Conservation (phyloP, 1,140 invertebrate genomes). For the Asbolus verrucosus region DNA sequence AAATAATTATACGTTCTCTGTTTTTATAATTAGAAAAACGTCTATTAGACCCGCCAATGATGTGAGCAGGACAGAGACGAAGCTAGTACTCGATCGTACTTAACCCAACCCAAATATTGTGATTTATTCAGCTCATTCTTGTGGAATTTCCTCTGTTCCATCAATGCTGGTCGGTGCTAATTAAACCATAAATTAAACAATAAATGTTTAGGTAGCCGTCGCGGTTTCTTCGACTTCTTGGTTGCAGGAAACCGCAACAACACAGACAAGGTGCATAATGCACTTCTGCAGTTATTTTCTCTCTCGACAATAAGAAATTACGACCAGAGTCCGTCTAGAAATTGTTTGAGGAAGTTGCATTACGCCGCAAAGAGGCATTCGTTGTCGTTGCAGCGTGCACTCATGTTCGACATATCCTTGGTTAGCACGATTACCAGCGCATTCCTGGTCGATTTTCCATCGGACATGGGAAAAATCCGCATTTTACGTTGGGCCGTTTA, state of each 20-base stretch:
- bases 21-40: conserved; percentile 30
- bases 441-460: conserved; percentile 13
- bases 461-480: conserved; percentile 7
- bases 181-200: conserved; percentile 18
- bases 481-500: conserved; percentile 19
- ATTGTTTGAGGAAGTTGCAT: conserved; percentile 7
- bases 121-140: conserved; percentile 23
- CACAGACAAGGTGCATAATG: conserved; percentile 6
- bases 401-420: conserved; percentile 15
- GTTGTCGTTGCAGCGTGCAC: neutral
- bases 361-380: neutral
- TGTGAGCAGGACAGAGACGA: neutral
- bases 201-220: conserved; percentile 38
- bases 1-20: conserved; percentile 36
- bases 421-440: conserved; percentile 7
- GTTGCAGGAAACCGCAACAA: conserved; percentile 1
- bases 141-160: conserved; percentile 10
- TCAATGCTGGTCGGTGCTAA: conserved; percentile 6
- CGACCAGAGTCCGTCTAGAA: conserved; percentile 12
- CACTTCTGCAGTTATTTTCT: conserved; percentile 10
- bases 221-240: conserved; percentile 9
- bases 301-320: conserved; percentile 3
- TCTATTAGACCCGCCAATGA: conserved; percentile 16
- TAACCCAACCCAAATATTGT: conserved; percentile 21
- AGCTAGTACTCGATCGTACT: conserved; percentile 4